A percentile compares a stretch with the other conserved stretches of the same genome.
Evolutionary conservation across 2,113 vertebrate genomes (phyloP).

Genomic region (Thunnus thynnus): DNA sequence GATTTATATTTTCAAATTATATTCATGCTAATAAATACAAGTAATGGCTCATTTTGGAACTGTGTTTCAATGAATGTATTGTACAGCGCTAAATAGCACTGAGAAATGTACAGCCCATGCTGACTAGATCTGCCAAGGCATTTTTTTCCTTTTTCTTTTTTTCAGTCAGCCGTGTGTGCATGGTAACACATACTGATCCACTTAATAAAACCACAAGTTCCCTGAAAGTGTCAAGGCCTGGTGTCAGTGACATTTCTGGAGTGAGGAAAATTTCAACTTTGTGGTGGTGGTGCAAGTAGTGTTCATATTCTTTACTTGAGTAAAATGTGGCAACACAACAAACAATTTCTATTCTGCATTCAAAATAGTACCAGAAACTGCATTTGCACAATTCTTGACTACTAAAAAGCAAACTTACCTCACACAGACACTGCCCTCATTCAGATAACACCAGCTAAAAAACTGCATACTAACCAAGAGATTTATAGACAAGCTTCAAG

Average conservation of each 20-base stretch:
- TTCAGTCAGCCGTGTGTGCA: background rate
- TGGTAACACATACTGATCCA: conserved; percentile 11
- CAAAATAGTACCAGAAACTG: background rate
- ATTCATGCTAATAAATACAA: conserved; percentile 10
- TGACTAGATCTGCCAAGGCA: background rate
- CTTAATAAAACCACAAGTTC: background rate
- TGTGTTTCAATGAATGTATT: conserved; percentile 14
- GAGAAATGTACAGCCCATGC: background rate
- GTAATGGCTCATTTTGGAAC: conserved; percentile 23
- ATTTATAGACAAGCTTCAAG: background rate
- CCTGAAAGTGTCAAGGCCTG: conserved; percentile 5
- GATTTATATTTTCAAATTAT: conserved; percentile 33
- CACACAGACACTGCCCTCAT: background rate
- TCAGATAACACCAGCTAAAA: background rate
- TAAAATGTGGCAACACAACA: background rate
- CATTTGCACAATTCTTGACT: background rate
- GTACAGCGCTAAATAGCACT: background rate
- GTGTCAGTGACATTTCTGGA: conserved; percentile 11
- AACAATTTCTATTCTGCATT: background rate
- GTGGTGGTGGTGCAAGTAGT: background rate
- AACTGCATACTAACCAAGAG: background rate
- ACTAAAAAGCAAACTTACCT: background rate
- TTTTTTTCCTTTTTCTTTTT: background rate
- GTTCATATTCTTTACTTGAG: background rate
- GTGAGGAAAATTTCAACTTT: conserved; percentile 9